These are phyloP conservation scores for Salvelinus namaycush DNA, from an alignment of 2,113 vertebrate genomes.

Conservation along the genomic window DNA sequence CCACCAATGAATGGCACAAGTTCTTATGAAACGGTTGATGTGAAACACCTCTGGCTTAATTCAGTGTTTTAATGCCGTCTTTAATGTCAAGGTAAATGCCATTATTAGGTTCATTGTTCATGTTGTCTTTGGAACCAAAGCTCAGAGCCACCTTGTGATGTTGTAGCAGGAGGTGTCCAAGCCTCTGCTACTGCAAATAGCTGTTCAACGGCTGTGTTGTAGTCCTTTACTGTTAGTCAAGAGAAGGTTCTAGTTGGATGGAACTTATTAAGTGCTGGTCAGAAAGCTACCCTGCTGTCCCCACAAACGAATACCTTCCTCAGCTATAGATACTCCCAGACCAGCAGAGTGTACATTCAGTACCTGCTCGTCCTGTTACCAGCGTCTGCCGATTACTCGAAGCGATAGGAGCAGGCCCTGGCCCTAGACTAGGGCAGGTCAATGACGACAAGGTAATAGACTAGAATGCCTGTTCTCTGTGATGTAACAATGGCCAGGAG, in stretches of 20 bases:
- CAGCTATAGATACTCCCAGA: constrained; percentile 50
- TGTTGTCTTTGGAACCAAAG: neutral
- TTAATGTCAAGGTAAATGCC: neutral
- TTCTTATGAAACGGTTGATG: constrained; percentile 5
- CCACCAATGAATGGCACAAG: constrained; percentile 18
- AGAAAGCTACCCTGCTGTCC: constrained; percentile 43
- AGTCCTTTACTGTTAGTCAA: constrained; percentile 73
- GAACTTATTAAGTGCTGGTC: constrained; percentile 56
- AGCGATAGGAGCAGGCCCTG: constrained; percentile 99
- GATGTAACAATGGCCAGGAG: constrained; percentile 95
- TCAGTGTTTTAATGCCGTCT: constrained; percentile 10
- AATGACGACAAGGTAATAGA: constrained; percentile 83
- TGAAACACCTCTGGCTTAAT: constrained; percentile 39
- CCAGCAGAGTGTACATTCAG: constrained; percentile 65
- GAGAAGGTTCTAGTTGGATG: constrained; percentile 75
- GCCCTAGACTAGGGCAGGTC: constrained; percentile 92
- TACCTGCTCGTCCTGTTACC: constrained; percentile 82
- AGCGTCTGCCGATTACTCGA: constrained; percentile 99
- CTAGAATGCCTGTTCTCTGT: constrained; percentile 97
- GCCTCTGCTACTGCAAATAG: no score
- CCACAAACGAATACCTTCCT: constrained; percentile 29
- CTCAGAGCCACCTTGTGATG: neutral
- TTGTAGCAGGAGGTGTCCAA: no score
- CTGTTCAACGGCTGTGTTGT: neutral
- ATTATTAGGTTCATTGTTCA: no score